Evolutionary conservation across 2,797 vertebrate genomes (phyloP), one percentile per base, ranked within the genome.

Genomic region (Anguilla anguilla): DNA sequence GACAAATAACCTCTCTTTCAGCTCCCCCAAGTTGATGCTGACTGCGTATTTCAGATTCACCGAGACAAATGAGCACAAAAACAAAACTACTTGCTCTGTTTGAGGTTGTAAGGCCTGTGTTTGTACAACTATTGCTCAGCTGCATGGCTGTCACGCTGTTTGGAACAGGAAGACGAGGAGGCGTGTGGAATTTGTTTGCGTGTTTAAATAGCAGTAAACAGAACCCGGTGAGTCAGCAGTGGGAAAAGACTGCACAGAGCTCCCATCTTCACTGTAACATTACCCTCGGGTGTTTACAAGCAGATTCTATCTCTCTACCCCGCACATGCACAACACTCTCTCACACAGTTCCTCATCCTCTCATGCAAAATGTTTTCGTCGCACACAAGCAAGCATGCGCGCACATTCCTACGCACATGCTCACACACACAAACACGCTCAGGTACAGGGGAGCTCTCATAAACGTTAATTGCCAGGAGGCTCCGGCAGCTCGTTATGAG

Each of bases 191-290:
- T 85, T 64, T 57, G 79, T 85, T 82, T 69, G 82, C 51, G 83
- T n/a, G 5, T 85, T 31, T 69, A 86, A 53, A 64, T 84, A 55
- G 67, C 84, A 81, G 55, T 31, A 84, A 77, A 88, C 79, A 51
- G 25, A 28, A 31, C 61, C 43, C 51, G 3, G 49, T 87, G 85
- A 59, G 57, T 89, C 83, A 90, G 69, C 81, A 69, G 15, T 49
- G 43, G 79, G 19, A 17, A n/a, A 39, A 53, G 69, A 85, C 89
- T 61, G 46, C 89, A 57, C 79, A 82, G 61, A 81, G 83, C 61
- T 31, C 83, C 64, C 39, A 22, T 39, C 35, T 22, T 82, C 55
- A 39, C 55, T 13, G 72, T 49, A 25, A 51, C 3, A 86, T 35
- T 74, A n/a, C 46, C 31, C 59, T 61, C 55, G 51, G 28, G 6